Evolutionary conservation across 2,888 invertebrate genomes (phyloP).

Genomic region (Escarpia spicata): DNA sequence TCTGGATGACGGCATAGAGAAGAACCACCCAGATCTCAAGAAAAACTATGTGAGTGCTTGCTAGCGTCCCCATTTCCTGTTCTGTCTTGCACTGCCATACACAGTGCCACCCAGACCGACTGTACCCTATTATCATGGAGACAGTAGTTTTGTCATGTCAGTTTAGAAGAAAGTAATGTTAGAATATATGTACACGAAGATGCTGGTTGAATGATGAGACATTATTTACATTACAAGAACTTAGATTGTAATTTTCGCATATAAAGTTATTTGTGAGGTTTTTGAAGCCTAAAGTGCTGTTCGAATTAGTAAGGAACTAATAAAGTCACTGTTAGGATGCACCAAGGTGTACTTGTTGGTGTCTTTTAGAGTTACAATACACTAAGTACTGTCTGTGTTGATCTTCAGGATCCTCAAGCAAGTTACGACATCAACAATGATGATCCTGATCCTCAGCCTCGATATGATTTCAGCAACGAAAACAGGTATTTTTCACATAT

Average conservation of each 20-base stretch:
- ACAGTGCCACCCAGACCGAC: background rate
- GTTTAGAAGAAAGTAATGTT: background rate
- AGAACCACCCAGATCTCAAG: conserved; percentile 91
- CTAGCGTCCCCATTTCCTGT: background rate
- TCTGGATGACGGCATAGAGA: conserved; percentile 94
- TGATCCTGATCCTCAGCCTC: conserved; percentile 95
- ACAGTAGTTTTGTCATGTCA: background rate
- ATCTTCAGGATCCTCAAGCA: conserved; percentile 85
- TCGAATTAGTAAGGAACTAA: background rate
- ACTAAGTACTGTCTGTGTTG: background rate
- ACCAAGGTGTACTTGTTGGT: background rate
- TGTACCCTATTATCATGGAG: background rate
- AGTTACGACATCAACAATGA: conserved; percentile 97
- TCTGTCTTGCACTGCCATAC: background rate
- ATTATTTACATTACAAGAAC: too few species aligned
- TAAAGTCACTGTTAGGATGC: background rate
- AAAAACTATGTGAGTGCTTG: conserved; percentile 85
- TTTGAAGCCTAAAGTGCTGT: too few species aligned
- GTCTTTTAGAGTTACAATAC: background rate
- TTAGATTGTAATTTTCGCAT: too few species aligned
- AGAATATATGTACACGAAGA: too few species aligned
- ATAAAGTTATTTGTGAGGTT: too few species aligned
- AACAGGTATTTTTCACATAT: conserved; percentile 70
- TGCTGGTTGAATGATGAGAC: too few species aligned
- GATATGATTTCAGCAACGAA: conserved; percentile 96